Conservation (phyloP, 2,113 vertebrate genomes). For the Vulpes lagopus region DNA sequence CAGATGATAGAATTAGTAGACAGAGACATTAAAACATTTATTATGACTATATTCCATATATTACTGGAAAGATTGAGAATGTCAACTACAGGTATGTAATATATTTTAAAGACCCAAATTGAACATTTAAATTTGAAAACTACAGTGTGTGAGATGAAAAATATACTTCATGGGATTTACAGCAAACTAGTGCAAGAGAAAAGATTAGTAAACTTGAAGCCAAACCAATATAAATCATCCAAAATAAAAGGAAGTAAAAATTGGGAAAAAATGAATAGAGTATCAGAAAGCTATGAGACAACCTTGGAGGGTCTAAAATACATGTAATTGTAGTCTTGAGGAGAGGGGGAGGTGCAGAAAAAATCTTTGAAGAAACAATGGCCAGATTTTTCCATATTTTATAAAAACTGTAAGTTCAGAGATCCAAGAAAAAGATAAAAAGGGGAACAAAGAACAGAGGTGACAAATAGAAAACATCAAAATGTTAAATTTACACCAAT, state of each 20-base stretch:
- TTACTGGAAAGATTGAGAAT: not conserved
- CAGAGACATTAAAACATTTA: not conserved
- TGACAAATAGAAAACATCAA: not conserved
- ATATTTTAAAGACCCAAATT: not conserved
- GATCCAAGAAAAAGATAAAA: not conserved
- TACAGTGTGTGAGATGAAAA: not conserved
- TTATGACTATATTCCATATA: not conserved
- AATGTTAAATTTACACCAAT: not conserved
- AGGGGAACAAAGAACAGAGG: conserved; percentile 10
- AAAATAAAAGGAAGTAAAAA: not conserved
- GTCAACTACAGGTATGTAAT: not conserved
- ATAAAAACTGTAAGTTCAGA: not conserved
- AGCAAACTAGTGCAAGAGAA: not conserved
- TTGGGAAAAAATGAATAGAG: not conserved
- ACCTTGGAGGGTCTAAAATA: not conserved
- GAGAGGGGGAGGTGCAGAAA: not conserved
- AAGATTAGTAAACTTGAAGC: not conserved
- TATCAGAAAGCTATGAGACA: not conserved
- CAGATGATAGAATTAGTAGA: conserved; percentile 32
- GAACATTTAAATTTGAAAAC: not conserved
- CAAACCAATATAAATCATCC: not conserved
- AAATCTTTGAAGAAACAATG: not conserved
- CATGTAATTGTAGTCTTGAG: not conserved
- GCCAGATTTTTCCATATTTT: not conserved
- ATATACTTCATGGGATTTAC: not conserved